A percentile compares a stretch with the other conserved stretches of the same genome.
phyloP scores from a whole-genome alignment of 2,113 vertebrate species.

The Etia nguti region DNA sequence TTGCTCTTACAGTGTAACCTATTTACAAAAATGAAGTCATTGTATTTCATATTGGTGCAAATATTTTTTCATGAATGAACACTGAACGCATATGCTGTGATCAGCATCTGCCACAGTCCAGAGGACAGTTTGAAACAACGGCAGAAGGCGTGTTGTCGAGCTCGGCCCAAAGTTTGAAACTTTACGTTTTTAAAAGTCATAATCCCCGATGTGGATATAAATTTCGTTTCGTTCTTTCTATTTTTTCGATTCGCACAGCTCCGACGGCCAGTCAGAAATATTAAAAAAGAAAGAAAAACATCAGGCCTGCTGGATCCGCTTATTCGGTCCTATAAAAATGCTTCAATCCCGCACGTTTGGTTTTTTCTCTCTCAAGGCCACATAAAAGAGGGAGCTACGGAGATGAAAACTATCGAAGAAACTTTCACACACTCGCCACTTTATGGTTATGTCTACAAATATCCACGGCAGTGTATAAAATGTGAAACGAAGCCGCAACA shows the following conservation, averaged over 20 bases:
- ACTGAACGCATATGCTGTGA: neutral
- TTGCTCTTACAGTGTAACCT: constrained; percentile 45
- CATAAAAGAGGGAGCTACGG: neutral
- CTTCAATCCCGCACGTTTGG: neutral
- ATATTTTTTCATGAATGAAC: neutral
- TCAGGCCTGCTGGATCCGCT: neutral
- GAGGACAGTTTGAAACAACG: neutral
- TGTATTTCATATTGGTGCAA: neutral
- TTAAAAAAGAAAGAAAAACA: neutral
- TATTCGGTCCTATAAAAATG: neutral
- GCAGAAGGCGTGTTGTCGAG: neutral
- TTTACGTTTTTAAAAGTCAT: neutral
- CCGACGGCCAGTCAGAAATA: neutral
- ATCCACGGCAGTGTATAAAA: neutral
- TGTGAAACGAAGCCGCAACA: neutral
- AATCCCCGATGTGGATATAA: neutral
- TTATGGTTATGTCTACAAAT: accelerated
- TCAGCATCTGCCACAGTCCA: constrained; percentile 30
- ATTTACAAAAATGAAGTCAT: constrained; percentile 5
- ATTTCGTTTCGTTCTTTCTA: neutral
- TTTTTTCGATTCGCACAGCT: neutral
- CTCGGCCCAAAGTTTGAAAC: neutral
- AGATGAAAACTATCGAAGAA: too few species aligned
- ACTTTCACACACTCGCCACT: neutral
- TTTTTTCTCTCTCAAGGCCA: neutral